phyloP scores from a whole-genome alignment of 2,113 vertebrate species.

The Sardina pilchardus region DNA sequence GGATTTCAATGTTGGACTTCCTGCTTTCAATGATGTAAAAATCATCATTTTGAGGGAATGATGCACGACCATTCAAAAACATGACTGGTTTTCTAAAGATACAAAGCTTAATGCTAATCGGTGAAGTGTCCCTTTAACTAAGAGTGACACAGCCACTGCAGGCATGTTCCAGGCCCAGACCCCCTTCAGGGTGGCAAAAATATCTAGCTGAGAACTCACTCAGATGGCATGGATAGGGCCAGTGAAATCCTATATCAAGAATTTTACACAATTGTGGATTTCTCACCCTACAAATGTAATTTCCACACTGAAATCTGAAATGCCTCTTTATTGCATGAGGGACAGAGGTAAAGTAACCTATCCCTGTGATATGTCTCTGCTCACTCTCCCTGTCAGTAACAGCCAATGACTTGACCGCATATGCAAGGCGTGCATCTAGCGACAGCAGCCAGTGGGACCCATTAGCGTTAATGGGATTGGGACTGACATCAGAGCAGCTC shows the following conservation, averaged over 20 bases:
- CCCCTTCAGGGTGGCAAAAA: slow-evolving; percentile 10
- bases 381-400: no score
- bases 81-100: no score
- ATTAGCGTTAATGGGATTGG: background rate
- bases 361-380: background rate
- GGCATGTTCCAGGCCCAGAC: slow-evolving; percentile 36
- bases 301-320: background rate
- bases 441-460: background rate
- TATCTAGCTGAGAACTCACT: slow-evolving; percentile 37
- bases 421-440: background rate
- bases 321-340: background rate
- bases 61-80: no score
- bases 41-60: no score
- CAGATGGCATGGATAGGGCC: slow-evolving; percentile 13
- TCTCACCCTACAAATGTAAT: background rate
- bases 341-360: no score
- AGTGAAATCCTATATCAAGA: background rate
- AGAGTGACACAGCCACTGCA: slow-evolving; percentile 32
- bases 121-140: no score
- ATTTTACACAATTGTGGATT: background rate
- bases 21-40: no score
- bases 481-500: background rate
- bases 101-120: no score
- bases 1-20: no score
- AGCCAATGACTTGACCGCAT: background rate